Percentiles rank a stretch among this genome's conserved stretches.
Conservation (phyloP, 2,113 vertebrate genomes). For the Rhinopithecus roxellana region DNA sequence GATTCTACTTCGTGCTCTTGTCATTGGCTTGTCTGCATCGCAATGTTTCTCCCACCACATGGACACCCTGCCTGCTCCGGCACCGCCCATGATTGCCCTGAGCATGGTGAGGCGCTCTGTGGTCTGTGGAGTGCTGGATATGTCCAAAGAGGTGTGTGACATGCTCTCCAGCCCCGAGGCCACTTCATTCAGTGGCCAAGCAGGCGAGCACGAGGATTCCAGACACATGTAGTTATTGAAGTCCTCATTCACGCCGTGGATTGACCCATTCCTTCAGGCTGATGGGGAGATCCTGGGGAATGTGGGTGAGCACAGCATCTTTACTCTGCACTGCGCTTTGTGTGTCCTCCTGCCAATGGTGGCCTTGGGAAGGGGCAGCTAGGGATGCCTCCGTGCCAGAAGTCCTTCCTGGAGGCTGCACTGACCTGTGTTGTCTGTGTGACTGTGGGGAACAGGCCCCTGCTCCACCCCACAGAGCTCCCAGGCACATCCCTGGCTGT, state of each 20-base stretch:
- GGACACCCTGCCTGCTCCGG: background rate
- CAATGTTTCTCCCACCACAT: background rate
- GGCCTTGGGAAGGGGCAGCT: conserved; percentile 24
- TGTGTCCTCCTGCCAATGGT: background rate
- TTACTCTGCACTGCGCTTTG: background rate
- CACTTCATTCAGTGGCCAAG: background rate
- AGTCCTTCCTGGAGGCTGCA: conserved; percentile 25
- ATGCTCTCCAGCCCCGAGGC: background rate
- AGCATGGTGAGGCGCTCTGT: background rate
- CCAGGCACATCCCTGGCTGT: conserved; percentile 38
- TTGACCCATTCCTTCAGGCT: background rate
- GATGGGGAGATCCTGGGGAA: background rate
- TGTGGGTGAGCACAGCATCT: background rate
- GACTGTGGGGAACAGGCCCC: conserved; percentile 48
- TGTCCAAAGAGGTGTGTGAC: fast-evolving
- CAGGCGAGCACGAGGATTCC: fast-evolving
- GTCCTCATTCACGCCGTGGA: background rate
- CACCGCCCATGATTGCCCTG: background rate
- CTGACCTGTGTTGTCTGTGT: conserved; percentile 16
- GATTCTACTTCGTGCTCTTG: background rate
- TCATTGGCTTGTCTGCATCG: background rate
- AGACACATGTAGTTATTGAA: no score
- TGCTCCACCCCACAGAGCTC: conserved; percentile 45
- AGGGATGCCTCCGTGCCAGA: background rate
- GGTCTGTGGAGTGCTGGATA: background rate